Percentiles rank a stretch among this genome's conserved stretches.
These are phyloP conservation scores for Sycophila texana DNA, from an alignment of 2,888 invertebrate genomes.

Conservation along the genomic window DNA sequence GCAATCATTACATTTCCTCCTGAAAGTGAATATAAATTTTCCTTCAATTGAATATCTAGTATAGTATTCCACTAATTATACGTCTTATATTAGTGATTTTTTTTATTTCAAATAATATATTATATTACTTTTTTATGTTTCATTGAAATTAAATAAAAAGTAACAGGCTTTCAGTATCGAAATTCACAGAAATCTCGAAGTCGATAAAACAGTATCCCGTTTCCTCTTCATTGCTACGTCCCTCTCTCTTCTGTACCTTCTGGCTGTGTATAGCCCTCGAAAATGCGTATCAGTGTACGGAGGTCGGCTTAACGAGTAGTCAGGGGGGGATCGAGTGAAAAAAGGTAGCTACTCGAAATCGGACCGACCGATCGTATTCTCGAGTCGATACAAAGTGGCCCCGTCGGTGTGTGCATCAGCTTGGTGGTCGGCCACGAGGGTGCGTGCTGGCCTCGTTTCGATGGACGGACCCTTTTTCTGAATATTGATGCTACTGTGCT, in stretches of 20 bases:
- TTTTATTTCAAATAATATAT: background rate
- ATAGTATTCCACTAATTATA: background rate
- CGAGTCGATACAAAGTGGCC: background rate
- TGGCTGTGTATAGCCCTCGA: too few relatives aligned
- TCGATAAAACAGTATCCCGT: too few relatives aligned
- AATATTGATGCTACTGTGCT: too few relatives aligned
- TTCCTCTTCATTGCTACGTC: too few relatives aligned
- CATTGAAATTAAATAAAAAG: background rate
- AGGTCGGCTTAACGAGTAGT: too few relatives aligned
- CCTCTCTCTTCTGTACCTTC: too few relatives aligned
- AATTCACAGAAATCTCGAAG: too few relatives aligned
- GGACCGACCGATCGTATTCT: conserved; percentile 4
- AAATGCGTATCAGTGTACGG: too few relatives aligned
- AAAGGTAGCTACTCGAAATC: conserved; percentile 28
- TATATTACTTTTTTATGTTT: background rate
- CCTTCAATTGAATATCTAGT: too few relatives aligned
- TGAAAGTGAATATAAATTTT: too few relatives aligned
- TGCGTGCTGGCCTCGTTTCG: conserved; percentile 4
- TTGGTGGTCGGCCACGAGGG: background rate
- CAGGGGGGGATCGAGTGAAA: too few relatives aligned
- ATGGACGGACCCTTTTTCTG: background rate
- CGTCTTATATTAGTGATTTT: background rate
- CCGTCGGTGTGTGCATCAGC: background rate
- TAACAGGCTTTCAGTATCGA: background rate
- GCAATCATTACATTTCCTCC: too few relatives aligned